Evolutionary conservation across 2,888 invertebrate species (phyloP), one percentile per base, ranked within the genome.

Genomic region (Ophion costatus): DNA sequence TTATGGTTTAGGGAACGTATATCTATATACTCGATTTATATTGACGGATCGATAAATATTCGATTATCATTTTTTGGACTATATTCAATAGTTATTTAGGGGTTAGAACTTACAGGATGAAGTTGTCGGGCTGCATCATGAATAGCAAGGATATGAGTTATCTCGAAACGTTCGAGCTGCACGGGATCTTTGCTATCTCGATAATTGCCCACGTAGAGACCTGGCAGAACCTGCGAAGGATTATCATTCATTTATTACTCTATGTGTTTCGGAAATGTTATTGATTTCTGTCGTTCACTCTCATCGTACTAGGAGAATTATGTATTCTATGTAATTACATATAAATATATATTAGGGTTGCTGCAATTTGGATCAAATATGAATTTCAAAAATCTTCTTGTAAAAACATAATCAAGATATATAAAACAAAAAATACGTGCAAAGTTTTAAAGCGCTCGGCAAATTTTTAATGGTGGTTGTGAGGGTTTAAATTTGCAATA

Each of bases 161-260:
- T 99, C 93, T 97, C 96, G 95, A 97, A 97, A 91, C 97, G 96
- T 90, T 97, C 96, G 90, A 99, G 95, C 94, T 99, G 98, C 88
- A 97, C 96, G 59, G 96, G 95, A 94, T 99, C 98, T 94, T 98
- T 98, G 80, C 98, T 98, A 95, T 99, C 99, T 91, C 98, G 96
- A 94, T 98, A 98, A 94, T 98, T 99, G 86, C 99, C 99, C 91
- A 99, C 97, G 94, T 98, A 99, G 80, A 99, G 96, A 88, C 99
- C 98, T 89, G 98, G 97, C 91, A 99, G 96, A 92, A 99, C 98
- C 98, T 98, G 94, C 0, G 93, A 93, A 78, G 82, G 61, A 51
- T 67, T 38, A 24, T 67, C 42, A 75, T 33, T 42, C 1, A 5
- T 45, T 22, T 14, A 14, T 63, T 38, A 80, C 24, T 75, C 51